Percentiles rank a stretch among this genome's conserved stretches.
These are phyloP conservation scores for Drosophila mimica DNA, from an alignment of 2,888 invertebrate genomes.

Conservation along the genomic window DNA sequence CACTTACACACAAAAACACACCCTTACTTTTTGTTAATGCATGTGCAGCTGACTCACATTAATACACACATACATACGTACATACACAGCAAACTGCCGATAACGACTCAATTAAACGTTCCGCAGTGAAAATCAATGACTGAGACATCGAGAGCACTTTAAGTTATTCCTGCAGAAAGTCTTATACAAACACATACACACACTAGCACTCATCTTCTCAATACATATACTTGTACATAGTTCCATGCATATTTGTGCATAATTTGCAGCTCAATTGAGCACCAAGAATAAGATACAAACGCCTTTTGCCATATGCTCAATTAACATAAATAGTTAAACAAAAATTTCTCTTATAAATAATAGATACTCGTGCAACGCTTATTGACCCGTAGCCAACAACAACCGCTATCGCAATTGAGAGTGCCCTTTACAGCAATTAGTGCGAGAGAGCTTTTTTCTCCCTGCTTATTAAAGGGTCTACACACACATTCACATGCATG, in stretches of 20 bases:
- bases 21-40: not conserved
- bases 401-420: conserved; percentile 16
- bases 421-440: conserved; percentile 47
- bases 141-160: conserved; percentile 50
- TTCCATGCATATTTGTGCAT: conserved; percentile 43
- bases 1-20: conserved; percentile 7
- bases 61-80: not conserved
- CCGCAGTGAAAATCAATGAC: conserved; percentile 52
- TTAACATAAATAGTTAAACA: conserved; percentile 61
- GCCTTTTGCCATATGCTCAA: conserved; percentile 28
- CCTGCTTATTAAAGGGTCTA: not conserved
- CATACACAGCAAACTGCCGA: conserved; percentile 34
- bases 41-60: not conserved
- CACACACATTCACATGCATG: not conserved
- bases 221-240: not conserved
- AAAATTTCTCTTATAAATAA: conserved; percentile 60
- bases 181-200: conserved; percentile 16
- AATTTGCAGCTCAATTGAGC: conserved; percentile 51
- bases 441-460: not conserved
- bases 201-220: not conserved
- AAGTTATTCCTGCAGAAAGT: conserved; percentile 37
- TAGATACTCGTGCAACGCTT: conserved; percentile 22
- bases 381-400: conserved; percentile 6
- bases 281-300: conserved; percentile 29
- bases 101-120: conserved; percentile 58